phyloP scores from a whole-genome alignment of 1,140 invertebrate species.

The Polypedilum pembai region DNA sequence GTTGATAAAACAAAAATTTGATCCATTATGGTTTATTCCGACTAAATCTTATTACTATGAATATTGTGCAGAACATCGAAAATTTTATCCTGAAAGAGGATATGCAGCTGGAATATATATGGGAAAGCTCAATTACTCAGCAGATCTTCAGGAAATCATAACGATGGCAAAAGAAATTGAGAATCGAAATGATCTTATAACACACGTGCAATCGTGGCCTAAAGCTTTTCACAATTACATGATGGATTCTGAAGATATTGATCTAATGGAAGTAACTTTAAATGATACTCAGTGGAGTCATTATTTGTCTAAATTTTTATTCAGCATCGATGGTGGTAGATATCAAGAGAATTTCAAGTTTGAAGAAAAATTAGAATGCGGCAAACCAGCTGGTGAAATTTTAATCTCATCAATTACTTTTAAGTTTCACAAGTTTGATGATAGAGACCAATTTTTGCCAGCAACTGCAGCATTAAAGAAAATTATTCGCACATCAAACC shows the following conservation, averaged over 20 bases:
- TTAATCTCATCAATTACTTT: conserved; percentile 54
- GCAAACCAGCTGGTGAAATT: conserved; percentile 49
- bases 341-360: conserved; percentile 64
- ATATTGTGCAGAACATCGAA: conserved; percentile 48
- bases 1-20: conserved; percentile 64
- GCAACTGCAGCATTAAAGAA: conserved; percentile 60
- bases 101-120: conserved; percentile 58
- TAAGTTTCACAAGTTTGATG: conserved; percentile 50
- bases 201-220: conserved; percentile 55
- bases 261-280: conserved; percentile 46
- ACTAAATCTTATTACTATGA: conserved; percentile 58
- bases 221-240: conserved; percentile 55
- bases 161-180: conserved; percentile 48
- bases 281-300: conserved; percentile 49
- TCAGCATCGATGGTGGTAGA: conserved; percentile 57
- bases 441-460: conserved; percentile 60
- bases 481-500: conserved; percentile 49
- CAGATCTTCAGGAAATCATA: conserved; percentile 55
- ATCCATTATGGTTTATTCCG: conserved; percentile 69
- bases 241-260: conserved; percentile 44
- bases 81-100: conserved; percentile 56
- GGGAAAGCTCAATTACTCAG: conserved; percentile 56
- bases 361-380: conserved; percentile 52
- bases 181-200: conserved; percentile 48
- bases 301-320: conserved; percentile 63